These are phyloP conservation scores for Lucilia sericata DNA, from an alignment of 1,140 invertebrate species.

Conservation along the genomic window DNA sequence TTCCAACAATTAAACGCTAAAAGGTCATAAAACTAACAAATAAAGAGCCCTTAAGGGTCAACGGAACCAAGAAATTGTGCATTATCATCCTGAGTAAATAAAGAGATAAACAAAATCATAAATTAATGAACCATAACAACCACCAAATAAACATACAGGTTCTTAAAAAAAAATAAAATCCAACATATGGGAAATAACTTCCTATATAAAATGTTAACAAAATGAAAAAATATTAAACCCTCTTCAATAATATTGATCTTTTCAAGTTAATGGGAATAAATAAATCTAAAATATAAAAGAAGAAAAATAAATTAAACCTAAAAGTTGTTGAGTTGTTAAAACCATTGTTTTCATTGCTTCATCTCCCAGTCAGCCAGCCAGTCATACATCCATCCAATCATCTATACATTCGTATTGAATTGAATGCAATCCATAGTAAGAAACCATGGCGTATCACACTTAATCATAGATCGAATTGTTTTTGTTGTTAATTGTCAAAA, in stretches of 20 bases:
- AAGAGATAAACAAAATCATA: not conserved
- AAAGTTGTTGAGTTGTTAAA: constrained; percentile 22
- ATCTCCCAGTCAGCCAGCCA: not conserved
- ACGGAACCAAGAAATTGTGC: not conserved
- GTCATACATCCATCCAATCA: not conserved
- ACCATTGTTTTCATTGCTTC: not conserved
- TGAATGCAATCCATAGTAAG: not conserved
- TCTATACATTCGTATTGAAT: not conserved
- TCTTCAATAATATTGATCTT: not conserved
- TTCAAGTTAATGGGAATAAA: not conserved
- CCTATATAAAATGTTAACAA: not conserved
- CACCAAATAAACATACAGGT: constrained; percentile 19
- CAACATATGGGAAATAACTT: not conserved
- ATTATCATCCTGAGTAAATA: constrained; percentile 7
- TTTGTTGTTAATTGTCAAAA: constrained; percentile 42
- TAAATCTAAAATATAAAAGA: not conserved
- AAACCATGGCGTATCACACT: constrained; percentile 19
- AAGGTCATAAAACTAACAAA: not conserved
- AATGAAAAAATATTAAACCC: not conserved
- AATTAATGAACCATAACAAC: constrained; percentile 7
- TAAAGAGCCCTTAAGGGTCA: not conserved
- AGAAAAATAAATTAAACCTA: constrained; percentile 6
- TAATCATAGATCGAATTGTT: constrained; percentile 41
- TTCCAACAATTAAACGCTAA: not conserved
- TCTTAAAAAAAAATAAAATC: not conserved